phyloP scores from a whole-genome alignment of 2,113 vertebrate species.

The Asarcornis scutulata region DNA sequence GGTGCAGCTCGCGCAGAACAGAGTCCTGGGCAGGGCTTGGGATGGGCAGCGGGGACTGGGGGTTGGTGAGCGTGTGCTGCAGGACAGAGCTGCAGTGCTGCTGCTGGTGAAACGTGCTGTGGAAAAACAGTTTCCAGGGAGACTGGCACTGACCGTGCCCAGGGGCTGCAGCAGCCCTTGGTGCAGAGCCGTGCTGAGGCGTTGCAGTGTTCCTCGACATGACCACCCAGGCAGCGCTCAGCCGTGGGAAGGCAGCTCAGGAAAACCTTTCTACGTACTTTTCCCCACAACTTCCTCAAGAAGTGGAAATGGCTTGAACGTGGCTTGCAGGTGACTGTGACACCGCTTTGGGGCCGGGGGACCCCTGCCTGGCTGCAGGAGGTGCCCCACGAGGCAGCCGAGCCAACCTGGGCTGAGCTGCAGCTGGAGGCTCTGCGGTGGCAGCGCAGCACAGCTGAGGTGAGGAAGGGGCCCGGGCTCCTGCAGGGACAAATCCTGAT shows the following conservation, averaged over 20 bases:
- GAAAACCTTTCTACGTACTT: background rate
- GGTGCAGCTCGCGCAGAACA: background rate
- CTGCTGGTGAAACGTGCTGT: rapidly evolving
- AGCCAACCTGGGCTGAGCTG: background rate
- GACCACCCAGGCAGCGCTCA: background rate
- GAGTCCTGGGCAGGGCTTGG: background rate
- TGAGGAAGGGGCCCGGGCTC: background rate
- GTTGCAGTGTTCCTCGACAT: background rate
- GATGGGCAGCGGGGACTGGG: background rate
- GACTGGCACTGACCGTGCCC: background rate
- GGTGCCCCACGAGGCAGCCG: background rate
- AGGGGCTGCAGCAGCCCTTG: rapidly evolving
- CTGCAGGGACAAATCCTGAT: background rate
- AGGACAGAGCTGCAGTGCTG: rapidly evolving
- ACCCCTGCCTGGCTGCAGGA: background rate
- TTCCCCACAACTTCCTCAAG: background rate
- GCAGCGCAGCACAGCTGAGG: too few relatives aligned
- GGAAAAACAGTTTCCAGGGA: background rate
- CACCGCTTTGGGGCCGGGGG: background rate
- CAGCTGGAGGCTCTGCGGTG: background rate
- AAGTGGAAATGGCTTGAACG: too few relatives aligned
- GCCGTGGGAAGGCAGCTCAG: background rate
- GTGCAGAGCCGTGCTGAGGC: background rate
- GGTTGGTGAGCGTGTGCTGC: background rate
- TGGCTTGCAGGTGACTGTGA: background rate